Evolutionary conservation across 2,113 vertebrate genomes (phyloP), one percentile per base, ranked within the genome.

Genomic region (Atrichornis clamosus): DNA sequence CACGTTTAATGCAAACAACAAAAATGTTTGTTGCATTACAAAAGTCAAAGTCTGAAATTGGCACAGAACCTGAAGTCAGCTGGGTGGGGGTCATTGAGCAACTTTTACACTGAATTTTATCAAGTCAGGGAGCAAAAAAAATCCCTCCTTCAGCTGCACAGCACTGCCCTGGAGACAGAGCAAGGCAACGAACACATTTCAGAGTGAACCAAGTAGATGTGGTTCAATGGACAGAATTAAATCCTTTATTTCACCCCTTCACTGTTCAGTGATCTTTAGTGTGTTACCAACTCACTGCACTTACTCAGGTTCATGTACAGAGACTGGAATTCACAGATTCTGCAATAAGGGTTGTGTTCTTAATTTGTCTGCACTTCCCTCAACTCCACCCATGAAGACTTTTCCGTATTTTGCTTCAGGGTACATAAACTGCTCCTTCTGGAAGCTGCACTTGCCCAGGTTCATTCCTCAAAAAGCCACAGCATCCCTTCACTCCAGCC

Each of bases 261-360:
- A 30, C 63, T 80, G 33, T 21, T 50, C 59, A 64, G 53, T 13
- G 47, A 72, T 53, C 32, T 9, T 24, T 1, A 30, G 24, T 1
- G 11, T 27, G 37, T 27, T 9, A 15, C 74, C 46, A 60, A 46
- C 42, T 21, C 18, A 5, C 42, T 41, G 74, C 62, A 52, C 10
- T 26, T 41, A 46, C 72, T 46, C 50, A 53, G 49, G n/a, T 19
- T 69, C 27, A 2, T 0, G 6, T 0, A 2, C 6, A 44, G 32
- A 53, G 42, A 50, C 87, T 77, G 41, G 12, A 73, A 53, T 20
- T 39, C 65, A 16, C 41, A 75, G 56, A 28, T 17, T 58, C 67
- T 56, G 23, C 37, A 91, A 1, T 22, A 32, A 49, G 24, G 20
- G 18, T 53, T 79, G 35, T 35, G 44, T 55, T 87, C 21, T n/a